Evolutionary conservation across 2,888 invertebrate species (phyloP), one percentile per base, ranked within the genome.

Genomic region (Nowickia ferox): DNA sequence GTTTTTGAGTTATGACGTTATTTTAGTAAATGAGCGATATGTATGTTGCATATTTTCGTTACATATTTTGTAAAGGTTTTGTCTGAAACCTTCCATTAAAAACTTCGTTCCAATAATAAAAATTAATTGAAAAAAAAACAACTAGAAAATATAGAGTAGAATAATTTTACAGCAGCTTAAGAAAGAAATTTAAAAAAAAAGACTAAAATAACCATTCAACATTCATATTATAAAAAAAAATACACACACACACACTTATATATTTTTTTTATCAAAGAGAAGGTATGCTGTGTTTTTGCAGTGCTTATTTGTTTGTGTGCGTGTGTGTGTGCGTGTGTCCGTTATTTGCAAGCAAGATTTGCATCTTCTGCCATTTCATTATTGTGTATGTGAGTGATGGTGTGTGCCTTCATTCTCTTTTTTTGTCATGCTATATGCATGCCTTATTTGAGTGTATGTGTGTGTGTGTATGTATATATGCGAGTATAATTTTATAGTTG

Each of bases 191-290:
- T 9, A 8, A 69, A 8, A 48, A 69, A 10, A 63, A n/a, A n/a
- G n/a, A n/a, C n/a, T 59, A 80, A 71, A 46, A 63, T 11, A 69
- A 44, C 68, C 53, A 69, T 46, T 69, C 59, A 75, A 51, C 63
- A 46, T 77, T 66, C 74, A 78, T 59, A 59, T 77, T 44, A 71
- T 63, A 57, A 66, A 71, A 59, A 46, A 46, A 71, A 71, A 59
- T 48, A 48, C 8, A 51, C 9, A 22, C 9, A 42, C 15, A 8
- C 6, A 19, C 13, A 61, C 15, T 17, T 1, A 40, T 9, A 4
- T 30, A 4, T 30, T 30, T 30, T 30, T 30, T 48, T 68, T 51
- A 38, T 68, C 17, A 30, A 68, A 15, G 6, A 38, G 42, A 15
- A 11, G 9, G 11, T 22, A 9, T 30, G 57, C 44, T 55, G 22